A percentile compares a stretch with the other conserved stretches of the same genome.
These are phyloP conservation scores for Chelon labrosus DNA, from an alignment of 2,797 vertebrate species.

Conservation along the genomic window DNA sequence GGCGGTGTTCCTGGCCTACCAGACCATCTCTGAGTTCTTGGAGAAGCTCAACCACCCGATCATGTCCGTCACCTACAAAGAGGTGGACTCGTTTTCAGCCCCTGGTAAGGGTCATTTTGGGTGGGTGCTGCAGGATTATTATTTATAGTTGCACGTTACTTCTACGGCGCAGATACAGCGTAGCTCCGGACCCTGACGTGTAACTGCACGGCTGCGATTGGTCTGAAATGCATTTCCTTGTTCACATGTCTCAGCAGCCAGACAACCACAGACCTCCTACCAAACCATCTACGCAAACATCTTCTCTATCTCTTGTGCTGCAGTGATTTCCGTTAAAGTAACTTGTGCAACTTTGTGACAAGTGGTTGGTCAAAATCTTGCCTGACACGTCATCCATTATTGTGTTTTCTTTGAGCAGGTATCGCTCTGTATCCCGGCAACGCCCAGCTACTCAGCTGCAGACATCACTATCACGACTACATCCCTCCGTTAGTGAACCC, in stretches of 20 bases:
- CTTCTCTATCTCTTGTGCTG: too few relatives aligned
- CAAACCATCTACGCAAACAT: too few relatives aligned
- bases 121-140: not conserved
- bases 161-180: too few relatives aligned
- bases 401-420: constrained; percentile 77
- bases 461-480: constrained; percentile 91
- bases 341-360: too few relatives aligned
- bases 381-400: not conserved
- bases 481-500: constrained; percentile 90
- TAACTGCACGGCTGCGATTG: too few relatives aligned
- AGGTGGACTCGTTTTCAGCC: constrained; percentile 90
- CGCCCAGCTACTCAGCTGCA: constrained; percentile 92
- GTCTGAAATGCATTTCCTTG: too few relatives aligned
- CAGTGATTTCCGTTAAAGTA: too few relatives aligned
- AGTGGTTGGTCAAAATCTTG: not conserved
- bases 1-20: constrained; percentile 95
- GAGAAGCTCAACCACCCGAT: constrained; percentile 95
- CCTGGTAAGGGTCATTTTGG: constrained; percentile 80
- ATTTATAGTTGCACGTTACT: too few relatives aligned
- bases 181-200: too few relatives aligned
- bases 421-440: constrained; percentile 93
- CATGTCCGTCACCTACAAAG: constrained; percentile 97
- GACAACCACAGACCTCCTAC: too few relatives aligned
- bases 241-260: too few relatives aligned
- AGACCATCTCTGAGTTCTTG: constrained; percentile 95